Evolutionary conservation across 2,113 vertebrate genomes (phyloP), one percentile per base, ranked within the genome.

Genomic region (Atrichornis clamosus): DNA sequence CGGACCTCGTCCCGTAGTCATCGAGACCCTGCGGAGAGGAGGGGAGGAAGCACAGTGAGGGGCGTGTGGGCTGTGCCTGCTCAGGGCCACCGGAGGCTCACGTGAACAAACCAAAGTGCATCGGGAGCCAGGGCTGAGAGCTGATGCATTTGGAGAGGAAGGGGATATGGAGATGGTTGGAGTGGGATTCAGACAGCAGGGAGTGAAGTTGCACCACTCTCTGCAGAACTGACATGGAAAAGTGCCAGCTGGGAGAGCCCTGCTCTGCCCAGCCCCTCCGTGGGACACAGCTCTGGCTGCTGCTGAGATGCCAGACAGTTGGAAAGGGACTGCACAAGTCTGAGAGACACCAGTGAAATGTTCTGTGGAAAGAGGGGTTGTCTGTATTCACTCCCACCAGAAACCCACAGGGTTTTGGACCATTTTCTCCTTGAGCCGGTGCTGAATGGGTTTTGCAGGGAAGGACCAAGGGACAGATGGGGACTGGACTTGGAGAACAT

Each of bases 1-100:
- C 97, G 0, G 99, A 98, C 83, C 98, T 98, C 0, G 98, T 93
- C 70, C 99, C 99, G 2, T 99, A 99, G 91, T 99, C 98, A 35
- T 99, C 99, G 10, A 98, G 97, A 47, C 97, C 98, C 98, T 98
- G 97, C 30, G 77, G 97, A 89, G 69, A 95, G 64, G 67, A 92
- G 68, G 59, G 89, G 44, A 95, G 80, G 93, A 87, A 84, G 80
- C 39, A 52, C 0, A 9, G 84, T 94, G 94, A 91, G 94, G 81
- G 46, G 58, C 10, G 14, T 8, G 5, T 0, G 41, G 46, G 55
- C 39, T 59, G 41, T 15, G 59, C 89, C 64, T 4, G 3, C 46
- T 24, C 62, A 11, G 83, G 73, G 60, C 55, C 67, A n/a, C 69
- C 0, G 0, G 68, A 69, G 75, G 53, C 56, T 52, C 74, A 84